Evolutionary conservation across 2,113 vertebrate genomes (phyloP).

Genomic region (Rhodinocichla rosea): DNA sequence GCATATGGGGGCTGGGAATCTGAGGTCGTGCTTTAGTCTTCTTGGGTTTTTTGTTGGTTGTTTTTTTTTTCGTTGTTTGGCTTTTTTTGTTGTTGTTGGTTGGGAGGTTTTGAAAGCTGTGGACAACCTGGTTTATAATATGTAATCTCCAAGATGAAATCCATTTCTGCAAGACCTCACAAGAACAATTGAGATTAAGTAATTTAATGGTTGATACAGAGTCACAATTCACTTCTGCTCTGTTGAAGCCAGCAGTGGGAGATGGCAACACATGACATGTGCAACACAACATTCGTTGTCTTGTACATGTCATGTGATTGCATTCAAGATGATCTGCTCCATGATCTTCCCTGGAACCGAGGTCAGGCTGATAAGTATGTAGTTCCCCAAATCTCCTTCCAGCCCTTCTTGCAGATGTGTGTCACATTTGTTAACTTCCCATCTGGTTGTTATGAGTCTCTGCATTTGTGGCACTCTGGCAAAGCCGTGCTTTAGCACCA

Average conservation of each 20-base stretch:
- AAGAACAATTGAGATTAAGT: background rate
- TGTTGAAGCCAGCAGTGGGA: background rate
- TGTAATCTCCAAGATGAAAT: background rate
- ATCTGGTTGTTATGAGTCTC: too few species aligned
- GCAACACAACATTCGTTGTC: too few species aligned
- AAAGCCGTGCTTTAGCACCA: background rate
- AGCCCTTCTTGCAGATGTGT: background rate
- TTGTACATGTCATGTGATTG: background rate
- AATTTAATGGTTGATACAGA: background rate
- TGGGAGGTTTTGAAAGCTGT: background rate
- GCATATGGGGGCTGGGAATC: background rate
- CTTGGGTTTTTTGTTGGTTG: background rate
- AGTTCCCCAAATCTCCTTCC: background rate
- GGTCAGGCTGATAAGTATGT: background rate
- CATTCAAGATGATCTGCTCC: background rate
- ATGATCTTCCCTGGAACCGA: background rate
- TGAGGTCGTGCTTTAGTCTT: background rate
- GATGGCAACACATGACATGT: background rate
- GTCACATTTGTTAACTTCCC: background rate
- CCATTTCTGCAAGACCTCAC: background rate
- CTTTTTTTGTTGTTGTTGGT: background rate
- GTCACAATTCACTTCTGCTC: background rate
- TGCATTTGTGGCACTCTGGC: rapidly evolving
- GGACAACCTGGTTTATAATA: background rate
- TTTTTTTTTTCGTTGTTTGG: background rate